A percentile compares a stretch with the other conserved stretches of the same genome.
Conservation (phyloP, 2,797 vertebrate species). For the Jordanella pulchra region DNA sequence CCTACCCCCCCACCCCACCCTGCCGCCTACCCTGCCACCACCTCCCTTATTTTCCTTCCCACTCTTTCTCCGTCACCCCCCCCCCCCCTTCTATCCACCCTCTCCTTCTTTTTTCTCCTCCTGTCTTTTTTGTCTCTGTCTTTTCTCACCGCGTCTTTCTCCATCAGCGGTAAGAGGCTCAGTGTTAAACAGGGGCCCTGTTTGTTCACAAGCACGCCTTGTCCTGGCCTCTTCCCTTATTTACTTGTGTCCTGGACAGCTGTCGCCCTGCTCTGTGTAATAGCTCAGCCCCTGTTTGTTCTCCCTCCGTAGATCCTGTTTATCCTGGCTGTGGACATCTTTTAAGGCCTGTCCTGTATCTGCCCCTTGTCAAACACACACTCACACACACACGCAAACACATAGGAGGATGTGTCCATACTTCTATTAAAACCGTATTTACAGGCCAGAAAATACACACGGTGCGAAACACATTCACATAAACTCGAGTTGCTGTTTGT, state of each 20-base stretch:
- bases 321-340: conserved; percentile 76
- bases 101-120: conserved; percentile 69
- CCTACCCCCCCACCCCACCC: background rate
- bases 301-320: conserved; percentile 75
- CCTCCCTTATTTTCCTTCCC: conserved; percentile 36
- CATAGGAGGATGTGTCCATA: conserved; percentile 48
- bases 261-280: conserved; percentile 79
- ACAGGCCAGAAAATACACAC: conserved; percentile 60
- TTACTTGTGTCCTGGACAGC: conserved; percentile 80
- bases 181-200: conserved; percentile 79
- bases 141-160: conserved; percentile 63
- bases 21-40: conserved; percentile 22
- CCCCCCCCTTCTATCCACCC: conserved; percentile 51
- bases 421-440: conserved; percentile 72
- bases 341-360: conserved; percentile 75
- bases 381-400: conserved; percentile 41
- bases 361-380: conserved; percentile 73
- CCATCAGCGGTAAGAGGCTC: conserved; percentile 60
- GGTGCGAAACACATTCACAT: conserved; percentile 9
- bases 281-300: conserved; percentile 74
- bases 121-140: conserved; percentile 49
- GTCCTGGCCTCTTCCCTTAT: conserved; percentile 81
- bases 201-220: conserved; percentile 87
- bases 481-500: background rate
- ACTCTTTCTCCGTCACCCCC: conserved; percentile 70